Conservation (phyloP, 2,888 invertebrate genomes). For the Pollenia angustigena region DNA sequence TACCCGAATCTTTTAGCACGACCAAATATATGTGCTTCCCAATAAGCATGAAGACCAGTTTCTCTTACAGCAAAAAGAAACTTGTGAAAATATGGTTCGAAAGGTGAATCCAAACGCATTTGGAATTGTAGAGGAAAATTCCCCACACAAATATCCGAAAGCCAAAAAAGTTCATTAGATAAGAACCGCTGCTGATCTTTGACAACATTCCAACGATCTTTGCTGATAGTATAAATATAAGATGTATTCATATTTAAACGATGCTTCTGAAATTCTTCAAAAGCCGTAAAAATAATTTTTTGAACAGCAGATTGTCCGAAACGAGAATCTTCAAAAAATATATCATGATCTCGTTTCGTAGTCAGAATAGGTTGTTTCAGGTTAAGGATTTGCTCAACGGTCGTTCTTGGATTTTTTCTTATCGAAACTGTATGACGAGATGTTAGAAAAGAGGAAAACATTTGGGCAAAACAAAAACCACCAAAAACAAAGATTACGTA, state of each 20-base stretch:
- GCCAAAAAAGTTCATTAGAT: constrained; percentile 75
- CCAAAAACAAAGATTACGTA: constrained; percentile 11
- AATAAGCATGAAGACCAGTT: constrained; percentile 18
- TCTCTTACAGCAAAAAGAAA: constrained; percentile 19
- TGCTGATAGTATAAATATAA: constrained; percentile 77
- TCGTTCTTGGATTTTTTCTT: constrained; percentile 2
- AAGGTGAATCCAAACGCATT: constrained; percentile 77
- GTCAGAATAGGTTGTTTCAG: constrained; percentile 22
- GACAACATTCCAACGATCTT: constrained; percentile 76
- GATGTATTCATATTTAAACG: constrained; percentile 62
- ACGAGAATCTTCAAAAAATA: background rate
- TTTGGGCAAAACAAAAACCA: constrained; percentile 34
- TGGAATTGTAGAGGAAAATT: constrained; percentile 77
- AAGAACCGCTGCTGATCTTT: constrained; percentile 76
- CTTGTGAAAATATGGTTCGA: constrained; percentile 44
- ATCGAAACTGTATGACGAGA: constrained; percentile 18
- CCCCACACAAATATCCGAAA: constrained; percentile 77
- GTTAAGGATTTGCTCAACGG: background rate
- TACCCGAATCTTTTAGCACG: constrained; percentile 8
- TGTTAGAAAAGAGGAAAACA: constrained; percentile 37
- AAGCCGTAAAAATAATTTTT: constrained; percentile 4
- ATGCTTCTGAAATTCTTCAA: background rate
- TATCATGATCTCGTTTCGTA: too few species aligned
- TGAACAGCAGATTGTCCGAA: background rate
- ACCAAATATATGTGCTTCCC: constrained; percentile 30